Evolutionary conservation across 2,797 vertebrate genomes (phyloP).

Genomic region (Coilia nasus): DNA sequence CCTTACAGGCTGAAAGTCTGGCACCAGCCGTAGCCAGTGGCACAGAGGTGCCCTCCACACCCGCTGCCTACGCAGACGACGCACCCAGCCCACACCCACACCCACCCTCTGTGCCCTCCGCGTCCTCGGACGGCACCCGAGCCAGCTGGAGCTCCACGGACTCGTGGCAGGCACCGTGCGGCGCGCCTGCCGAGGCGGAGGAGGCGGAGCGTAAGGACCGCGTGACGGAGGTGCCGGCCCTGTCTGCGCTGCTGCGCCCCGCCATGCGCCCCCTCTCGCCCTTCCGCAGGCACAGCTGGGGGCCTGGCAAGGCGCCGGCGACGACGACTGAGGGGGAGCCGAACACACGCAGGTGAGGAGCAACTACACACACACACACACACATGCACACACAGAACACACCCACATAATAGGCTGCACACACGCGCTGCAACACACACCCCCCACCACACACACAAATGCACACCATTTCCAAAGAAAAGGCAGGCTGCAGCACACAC

Average conservation of each 20-base stretch:
- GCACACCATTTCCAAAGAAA: too few relatives aligned
- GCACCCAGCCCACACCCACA: slow-evolving; percentile 36
- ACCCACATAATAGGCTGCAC: background rate
- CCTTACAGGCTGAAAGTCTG: slow-evolving; percentile 52
- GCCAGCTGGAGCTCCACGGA: slow-evolving; percentile 54
- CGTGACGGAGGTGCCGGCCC: slow-evolving; percentile 75
- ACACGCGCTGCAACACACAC: background rate
- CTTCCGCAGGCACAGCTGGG: slow-evolving; percentile 91
- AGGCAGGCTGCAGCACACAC: too few relatives aligned
- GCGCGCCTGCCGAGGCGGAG: slow-evolving; percentile 54
- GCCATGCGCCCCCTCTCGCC: slow-evolving; percentile 82
- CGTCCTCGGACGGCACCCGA: background rate
- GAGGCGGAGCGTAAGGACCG: slow-evolving; percentile 86
- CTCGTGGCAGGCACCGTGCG: background rate
- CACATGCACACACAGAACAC: background rate
- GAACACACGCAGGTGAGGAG: background rate
- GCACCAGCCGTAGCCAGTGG: slow-evolving; percentile 43
- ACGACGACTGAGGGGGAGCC: background rate
- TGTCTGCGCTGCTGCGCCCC: slow-evolving; percentile 66
- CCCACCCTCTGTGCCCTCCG: background rate
- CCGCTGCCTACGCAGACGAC: slow-evolving; percentile 82
- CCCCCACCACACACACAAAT: too few relatives aligned
- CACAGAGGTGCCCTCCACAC: slow-evolving; percentile 53
- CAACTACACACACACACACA: background rate
- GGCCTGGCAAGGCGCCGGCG: slow-evolving; percentile 74